These are phyloP conservation scores for Brachirus orientalis DNA, from an alignment of 2,113 vertebrate genomes.

Conservation along the genomic window DNA sequence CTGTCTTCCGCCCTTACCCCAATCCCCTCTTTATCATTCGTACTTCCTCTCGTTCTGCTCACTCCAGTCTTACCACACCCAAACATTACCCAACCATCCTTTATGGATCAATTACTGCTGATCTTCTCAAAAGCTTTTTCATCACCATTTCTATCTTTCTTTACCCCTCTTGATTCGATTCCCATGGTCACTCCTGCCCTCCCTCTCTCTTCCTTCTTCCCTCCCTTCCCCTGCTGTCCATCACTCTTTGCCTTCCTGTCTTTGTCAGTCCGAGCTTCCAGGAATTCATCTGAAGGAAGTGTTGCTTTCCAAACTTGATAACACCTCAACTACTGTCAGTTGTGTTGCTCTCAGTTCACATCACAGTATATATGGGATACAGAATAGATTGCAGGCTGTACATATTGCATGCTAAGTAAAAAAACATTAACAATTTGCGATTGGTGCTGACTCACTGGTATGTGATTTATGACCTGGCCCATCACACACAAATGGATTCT, in stretches of 20 bases:
- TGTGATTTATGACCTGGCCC: too few relatives aligned
- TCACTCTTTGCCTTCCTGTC: conserved; percentile 74
- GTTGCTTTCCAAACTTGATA: conserved; percentile 68
- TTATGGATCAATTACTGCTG: neutral
- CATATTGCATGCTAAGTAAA: neutral
- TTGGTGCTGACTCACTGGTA: neutral
- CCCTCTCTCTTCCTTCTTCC: conserved; percentile 20
- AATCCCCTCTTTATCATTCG: neutral
- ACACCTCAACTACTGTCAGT: conserved; percentile 51
- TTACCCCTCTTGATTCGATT: neutral
- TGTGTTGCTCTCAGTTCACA: conserved; percentile 22
- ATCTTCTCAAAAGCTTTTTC: neutral
- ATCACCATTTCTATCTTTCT: neutral
- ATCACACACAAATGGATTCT: too few relatives aligned
- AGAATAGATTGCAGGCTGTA: neutral
- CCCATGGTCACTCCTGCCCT: neutral
- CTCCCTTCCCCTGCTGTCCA: conserved; percentile 20
- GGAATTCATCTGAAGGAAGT: conserved; percentile 82
- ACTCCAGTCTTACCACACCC: neutral
- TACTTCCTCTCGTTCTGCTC: neutral
- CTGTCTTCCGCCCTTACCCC: conserved; percentile 1
- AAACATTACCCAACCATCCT: neutral
- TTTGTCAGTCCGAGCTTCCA: conserved; percentile 82
- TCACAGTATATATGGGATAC: neutral
- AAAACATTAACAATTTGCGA: neutral